Percentiles rank a stretch among this genome's conserved stretches.
These are phyloP conservation scores for Molossus alvarezi DNA, from an alignment of 2,797 vertebrate genomes.

Conservation along the genomic window DNA sequence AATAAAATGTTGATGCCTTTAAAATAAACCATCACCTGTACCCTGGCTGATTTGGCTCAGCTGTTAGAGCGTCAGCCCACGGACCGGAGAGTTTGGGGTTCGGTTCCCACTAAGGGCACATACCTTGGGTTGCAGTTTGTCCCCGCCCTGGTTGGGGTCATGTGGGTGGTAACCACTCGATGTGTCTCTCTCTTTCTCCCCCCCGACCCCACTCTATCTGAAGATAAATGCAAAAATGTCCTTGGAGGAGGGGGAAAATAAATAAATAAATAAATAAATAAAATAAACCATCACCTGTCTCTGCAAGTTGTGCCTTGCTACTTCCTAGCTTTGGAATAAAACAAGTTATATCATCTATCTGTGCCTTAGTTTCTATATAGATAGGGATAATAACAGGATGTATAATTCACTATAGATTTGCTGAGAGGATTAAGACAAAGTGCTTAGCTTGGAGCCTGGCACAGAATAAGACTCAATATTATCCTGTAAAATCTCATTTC, in stretches of 20 bases:
- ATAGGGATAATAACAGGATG: background rate
- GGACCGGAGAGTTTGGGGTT: too few relatives aligned
- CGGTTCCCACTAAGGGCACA: too few relatives aligned
- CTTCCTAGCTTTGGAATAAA: slow-evolving; percentile 46
- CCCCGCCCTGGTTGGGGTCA: too few relatives aligned
- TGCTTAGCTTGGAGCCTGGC: background rate
- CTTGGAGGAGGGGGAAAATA: too few relatives aligned
- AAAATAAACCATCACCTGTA: slow-evolving; percentile 49
- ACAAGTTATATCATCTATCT: slow-evolving; percentile 9
- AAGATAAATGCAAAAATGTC: too few relatives aligned
- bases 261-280: too few relatives aligned
- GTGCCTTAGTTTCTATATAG: slow-evolving; percentile 47
- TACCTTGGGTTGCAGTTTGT: too few relatives aligned
- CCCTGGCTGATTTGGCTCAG: too few relatives aligned
- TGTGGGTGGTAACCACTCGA: too few relatives aligned
- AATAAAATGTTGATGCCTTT: slow-evolving; percentile 18
- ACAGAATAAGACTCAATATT: slow-evolving; percentile 48
- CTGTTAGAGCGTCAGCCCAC: too few relatives aligned
- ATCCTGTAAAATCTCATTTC: slow-evolving; percentile 42
- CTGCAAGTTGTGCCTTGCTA: slow-evolving; percentile 7
- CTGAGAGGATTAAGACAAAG: slow-evolving; percentile 45
- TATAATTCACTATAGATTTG: slow-evolving; percentile 31
- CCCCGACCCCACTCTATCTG: too few relatives aligned
- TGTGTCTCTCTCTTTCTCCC: too few relatives aligned
- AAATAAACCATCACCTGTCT: slow-evolving; percentile 11